phyloP scores from a whole-genome alignment of 2,888 invertebrate species.

The Gymnoscelis rufifasciata region DNA sequence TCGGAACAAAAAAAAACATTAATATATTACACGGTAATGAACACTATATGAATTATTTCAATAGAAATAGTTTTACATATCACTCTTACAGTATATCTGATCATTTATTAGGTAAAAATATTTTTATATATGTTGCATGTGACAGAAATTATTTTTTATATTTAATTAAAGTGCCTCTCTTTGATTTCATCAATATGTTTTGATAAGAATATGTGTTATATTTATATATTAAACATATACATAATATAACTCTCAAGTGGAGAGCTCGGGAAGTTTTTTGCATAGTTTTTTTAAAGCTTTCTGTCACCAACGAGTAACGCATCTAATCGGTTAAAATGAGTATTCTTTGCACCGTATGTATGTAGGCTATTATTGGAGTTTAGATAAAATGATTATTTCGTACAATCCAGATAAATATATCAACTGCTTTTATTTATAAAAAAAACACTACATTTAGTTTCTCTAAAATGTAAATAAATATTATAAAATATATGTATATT shows the following conservation, averaged over 20 bases:
- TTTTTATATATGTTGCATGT: constrained; percentile 51
- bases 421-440: constrained; percentile 22
- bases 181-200: constrained; percentile 44
- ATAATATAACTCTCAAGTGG: constrained; percentile 72
- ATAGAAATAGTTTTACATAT: constrained; percentile 11
- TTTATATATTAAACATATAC: constrained; percentile 45
- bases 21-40: background rate
- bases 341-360: constrained; percentile 47
- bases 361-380: constrained; percentile 20
- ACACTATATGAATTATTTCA: constrained; percentile 5
- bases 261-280: constrained; percentile 75
- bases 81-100: too few species aligned
- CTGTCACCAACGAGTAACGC: constrained; percentile 61
- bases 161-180: constrained; percentile 51
- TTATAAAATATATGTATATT: too few species aligned
- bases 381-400: background rate
- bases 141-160: constrained; percentile 47
- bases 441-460: constrained; percentile 31
- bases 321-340: constrained; percentile 39
- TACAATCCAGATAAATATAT: too few species aligned
- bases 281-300: constrained; percentile 57
- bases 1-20: too few species aligned
- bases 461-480: constrained; percentile 20
- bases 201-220: constrained; percentile 28
- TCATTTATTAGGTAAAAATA: too few species aligned